phyloP scores from a whole-genome alignment of 2,113 vertebrate genomes.

The Tapirus terrestris region DNA sequence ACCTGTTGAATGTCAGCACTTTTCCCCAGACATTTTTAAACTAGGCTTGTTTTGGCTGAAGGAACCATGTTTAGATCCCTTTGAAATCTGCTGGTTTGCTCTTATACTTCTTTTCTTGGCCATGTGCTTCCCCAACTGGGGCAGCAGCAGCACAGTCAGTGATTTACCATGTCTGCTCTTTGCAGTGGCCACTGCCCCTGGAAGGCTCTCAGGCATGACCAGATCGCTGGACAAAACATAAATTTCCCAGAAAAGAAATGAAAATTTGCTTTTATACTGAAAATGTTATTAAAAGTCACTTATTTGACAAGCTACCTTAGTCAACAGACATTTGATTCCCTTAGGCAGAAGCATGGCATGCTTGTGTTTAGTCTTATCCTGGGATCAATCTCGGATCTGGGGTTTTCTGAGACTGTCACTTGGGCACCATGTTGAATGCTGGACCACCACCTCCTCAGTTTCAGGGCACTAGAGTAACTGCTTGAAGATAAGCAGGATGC shows the following conservation, averaged over 20 bases:
- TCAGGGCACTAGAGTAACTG: not conserved
- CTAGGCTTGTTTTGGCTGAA: accelerated
- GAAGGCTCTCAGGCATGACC: not conserved
- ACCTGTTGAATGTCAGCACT: accelerated
- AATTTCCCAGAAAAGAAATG: not conserved
- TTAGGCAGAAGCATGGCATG: accelerated
- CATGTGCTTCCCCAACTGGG: too few species aligned
- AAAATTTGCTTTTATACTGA: not conserved
- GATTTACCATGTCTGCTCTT: not conserved
- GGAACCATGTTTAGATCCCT: not conserved
- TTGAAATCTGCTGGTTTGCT: not conserved
- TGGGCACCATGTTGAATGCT: too few species aligned
- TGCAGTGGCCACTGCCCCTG: not conserved
- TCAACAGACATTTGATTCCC: not conserved
- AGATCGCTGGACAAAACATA: not conserved
- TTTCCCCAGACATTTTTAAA: not conserved
- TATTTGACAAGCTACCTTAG: not conserved
- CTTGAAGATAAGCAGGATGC: accelerated
- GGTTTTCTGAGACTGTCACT: too few species aligned
- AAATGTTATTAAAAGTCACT: not conserved
- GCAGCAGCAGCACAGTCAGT: accelerated
- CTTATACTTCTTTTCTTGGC: not conserved
- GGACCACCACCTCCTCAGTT: not conserved
- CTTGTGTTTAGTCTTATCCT: not conserved
- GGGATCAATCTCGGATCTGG: not conserved